These are phyloP conservation scores for Teleogryllus oceanicus DNA, from an alignment of 2,888 invertebrate species.

Conservation along the genomic window DNA sequence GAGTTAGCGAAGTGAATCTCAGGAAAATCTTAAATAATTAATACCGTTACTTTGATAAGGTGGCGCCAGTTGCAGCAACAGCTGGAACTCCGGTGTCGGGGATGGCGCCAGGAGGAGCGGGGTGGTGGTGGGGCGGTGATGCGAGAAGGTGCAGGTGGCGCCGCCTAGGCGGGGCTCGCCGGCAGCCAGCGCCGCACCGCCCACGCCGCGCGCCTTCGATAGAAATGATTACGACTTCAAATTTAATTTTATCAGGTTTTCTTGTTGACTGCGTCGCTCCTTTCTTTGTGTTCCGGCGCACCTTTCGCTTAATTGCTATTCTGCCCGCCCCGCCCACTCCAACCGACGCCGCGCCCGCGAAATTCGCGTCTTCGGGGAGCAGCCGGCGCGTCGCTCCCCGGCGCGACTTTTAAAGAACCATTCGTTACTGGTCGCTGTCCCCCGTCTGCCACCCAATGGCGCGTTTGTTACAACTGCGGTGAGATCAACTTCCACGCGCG, in stretches of 20 bases:
- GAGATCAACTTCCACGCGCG: not conserved
- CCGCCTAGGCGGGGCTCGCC: too few relatives aligned
- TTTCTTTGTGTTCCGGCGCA: not conserved
- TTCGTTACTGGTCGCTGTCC: not conserved
- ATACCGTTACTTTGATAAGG: conserved; percentile 18
- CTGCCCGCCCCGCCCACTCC: not conserved
- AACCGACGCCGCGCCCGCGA: not conserved
- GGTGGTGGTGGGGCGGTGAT: too few relatives aligned
- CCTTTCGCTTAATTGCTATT: not conserved
- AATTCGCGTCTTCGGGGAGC: not conserved
- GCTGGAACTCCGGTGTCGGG: not conserved
- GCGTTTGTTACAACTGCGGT: not conserved
- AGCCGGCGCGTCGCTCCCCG: not conserved
- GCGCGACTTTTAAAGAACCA: conserved; percentile 7
- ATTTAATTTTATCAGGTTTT: conserved; percentile 3
- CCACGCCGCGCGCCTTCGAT: not conserved
- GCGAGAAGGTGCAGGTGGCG: too few relatives aligned
- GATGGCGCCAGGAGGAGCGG: too few relatives aligned
- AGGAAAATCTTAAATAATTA: conserved; percentile 18
- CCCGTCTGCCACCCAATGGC: not conserved
- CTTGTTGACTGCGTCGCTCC: not conserved
- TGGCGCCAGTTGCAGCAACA: not conserved
- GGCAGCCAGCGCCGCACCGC: too few relatives aligned
- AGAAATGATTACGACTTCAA: not conserved
- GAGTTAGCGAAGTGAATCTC: conserved; percentile 5